Percentiles rank a stretch among this genome's conserved stretches.
phyloP scores from a whole-genome alignment of 2,888 invertebrate genomes.

The Epinotia bilunana region DNA sequence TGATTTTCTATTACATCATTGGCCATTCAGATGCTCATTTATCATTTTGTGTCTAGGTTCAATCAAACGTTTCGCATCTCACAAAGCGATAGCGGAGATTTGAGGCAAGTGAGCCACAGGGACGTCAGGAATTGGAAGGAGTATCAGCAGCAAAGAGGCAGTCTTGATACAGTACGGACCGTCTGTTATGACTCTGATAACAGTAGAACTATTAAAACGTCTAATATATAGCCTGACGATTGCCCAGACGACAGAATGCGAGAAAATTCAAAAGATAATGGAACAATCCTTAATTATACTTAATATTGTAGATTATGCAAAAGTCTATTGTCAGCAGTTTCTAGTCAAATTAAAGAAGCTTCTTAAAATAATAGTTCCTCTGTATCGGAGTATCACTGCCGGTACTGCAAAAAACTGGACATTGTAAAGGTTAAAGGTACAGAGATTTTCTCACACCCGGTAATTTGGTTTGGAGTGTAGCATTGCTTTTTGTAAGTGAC shows the following conservation, averaged over 20 bases:
- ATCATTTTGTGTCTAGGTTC: conserved; percentile 62
- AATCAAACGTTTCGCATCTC: conserved; percentile 58
- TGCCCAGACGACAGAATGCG: neutral
- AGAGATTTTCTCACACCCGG: conserved; percentile 30
- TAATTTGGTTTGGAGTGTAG: conserved; percentile 33
- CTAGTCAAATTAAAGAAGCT: neutral
- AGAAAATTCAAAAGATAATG: neutral
- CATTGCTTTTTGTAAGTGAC: conserved; percentile 30
- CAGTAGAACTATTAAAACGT: conserved; percentile 48
- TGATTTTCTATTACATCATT: too few species aligned
- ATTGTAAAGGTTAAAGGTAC: conserved; percentile 37
- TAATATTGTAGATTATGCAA: neutral
- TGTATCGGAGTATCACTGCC: conserved; percentile 30
- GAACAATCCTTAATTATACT: neutral
- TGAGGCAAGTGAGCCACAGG: conserved; percentile 51
- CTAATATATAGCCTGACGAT: conserved; percentile 18
- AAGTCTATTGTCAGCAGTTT: neutral
- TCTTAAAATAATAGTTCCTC: conserved; percentile 21
- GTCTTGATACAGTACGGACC: conserved; percentile 64
- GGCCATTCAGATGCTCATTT: conserved; percentile 19
- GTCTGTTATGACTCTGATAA: conserved; percentile 54
- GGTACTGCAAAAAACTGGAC: conserved; percentile 22
- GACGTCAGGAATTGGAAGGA: conserved; percentile 53
- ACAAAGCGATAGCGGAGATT: conserved; percentile 51
- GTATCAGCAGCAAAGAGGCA: conserved; percentile 56